phyloP scores from a whole-genome alignment of 2,888 invertebrate genomes.

The Macroteleia sp. region DNA sequence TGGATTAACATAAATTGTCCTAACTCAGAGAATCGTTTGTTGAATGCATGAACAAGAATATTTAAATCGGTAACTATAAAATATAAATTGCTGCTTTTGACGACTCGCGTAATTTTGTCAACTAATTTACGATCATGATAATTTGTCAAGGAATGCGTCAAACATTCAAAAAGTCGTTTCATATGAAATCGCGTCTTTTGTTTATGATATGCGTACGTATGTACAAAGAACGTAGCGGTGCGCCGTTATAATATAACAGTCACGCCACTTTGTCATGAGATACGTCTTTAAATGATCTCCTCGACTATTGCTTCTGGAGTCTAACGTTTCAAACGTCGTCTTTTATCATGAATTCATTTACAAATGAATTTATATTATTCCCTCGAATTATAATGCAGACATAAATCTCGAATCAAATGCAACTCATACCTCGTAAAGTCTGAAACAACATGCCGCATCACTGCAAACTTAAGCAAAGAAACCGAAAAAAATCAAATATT shows the following conservation, averaged over 20 bases:
- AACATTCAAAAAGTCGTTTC: constrained; percentile 19
- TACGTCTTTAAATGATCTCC: constrained; percentile 54
- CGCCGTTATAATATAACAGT: constrained; percentile 55
- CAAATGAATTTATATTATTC: constrained; percentile 56
- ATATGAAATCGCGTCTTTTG: constrained; percentile 35
- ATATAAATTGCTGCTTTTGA: too few relatives aligned
- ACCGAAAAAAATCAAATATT: too few relatives aligned
- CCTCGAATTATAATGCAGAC: constrained; percentile 43
- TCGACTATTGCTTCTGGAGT: constrained; percentile 57
- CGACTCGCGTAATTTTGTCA: constrained; percentile 13
- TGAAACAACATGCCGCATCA: constrained; percentile 28
- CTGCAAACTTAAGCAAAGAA: neutral
- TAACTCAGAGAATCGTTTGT: too few relatives aligned
- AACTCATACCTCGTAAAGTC: constrained; percentile 29
- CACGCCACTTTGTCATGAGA: constrained; percentile 61
- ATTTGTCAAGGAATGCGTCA: constrained; percentile 36
- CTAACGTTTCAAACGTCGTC: constrained; percentile 63
- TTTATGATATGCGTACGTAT: constrained; percentile 32
- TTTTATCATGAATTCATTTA: constrained; percentile 63
- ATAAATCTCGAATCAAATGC: constrained; percentile 52
- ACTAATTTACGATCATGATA: constrained; percentile 27
- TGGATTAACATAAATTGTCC: too few relatives aligned
- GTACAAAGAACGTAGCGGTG: constrained; percentile 27
- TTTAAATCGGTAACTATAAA: too few relatives aligned
- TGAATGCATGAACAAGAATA: too few relatives aligned